These are phyloP conservation scores for Drosophila sechellia DNA, from an alignment of 1,140 invertebrate species.

Conservation along the genomic window DNA sequence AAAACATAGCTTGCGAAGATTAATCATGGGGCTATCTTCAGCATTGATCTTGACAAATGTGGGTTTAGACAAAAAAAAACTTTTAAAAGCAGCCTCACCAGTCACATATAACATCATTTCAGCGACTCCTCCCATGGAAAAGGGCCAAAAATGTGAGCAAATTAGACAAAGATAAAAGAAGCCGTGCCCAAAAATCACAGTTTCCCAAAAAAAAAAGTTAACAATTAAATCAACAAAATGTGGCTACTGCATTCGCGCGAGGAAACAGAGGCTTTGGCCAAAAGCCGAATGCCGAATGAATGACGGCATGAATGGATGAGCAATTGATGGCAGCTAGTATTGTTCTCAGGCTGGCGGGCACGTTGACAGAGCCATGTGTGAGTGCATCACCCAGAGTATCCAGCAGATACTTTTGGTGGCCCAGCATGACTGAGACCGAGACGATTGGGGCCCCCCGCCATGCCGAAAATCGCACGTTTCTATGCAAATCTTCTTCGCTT, in stretches of 20 bases:
- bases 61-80: conserved; percentile 38
- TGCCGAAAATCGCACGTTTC: conserved; percentile 78
- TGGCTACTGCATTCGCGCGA: conserved; percentile 22
- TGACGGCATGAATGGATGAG: conserved; percentile 67
- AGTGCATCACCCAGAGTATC: conserved; percentile 61
- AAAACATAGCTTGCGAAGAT: conserved; percentile 30
- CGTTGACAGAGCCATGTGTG: conserved; percentile 70
- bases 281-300: conserved; percentile 49
- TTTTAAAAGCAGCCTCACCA: conserved; percentile 24
- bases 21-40: conserved; percentile 60
- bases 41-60: conserved; percentile 69
- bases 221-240: conserved; percentile 69
- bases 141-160: conserved; percentile 35
- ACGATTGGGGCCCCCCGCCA: conserved; percentile 56
- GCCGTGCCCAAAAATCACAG: conserved; percentile 21
- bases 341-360: conserved; percentile 75
- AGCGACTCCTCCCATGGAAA: conserved; percentile 11
- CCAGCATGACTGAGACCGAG: conserved; percentile 21
- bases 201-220: conserved; percentile 41
- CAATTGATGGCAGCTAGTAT: conserved; percentile 56
- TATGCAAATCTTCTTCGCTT: conserved; percentile 79
- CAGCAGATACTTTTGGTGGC: conserved; percentile 53
- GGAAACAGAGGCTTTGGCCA: conserved; percentile 4
- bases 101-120: conserved; percentile 16
- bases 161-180: conserved; percentile 44